Conservation (phyloP, 2,113 vertebrate species). For the Bucco capensis region DNA sequence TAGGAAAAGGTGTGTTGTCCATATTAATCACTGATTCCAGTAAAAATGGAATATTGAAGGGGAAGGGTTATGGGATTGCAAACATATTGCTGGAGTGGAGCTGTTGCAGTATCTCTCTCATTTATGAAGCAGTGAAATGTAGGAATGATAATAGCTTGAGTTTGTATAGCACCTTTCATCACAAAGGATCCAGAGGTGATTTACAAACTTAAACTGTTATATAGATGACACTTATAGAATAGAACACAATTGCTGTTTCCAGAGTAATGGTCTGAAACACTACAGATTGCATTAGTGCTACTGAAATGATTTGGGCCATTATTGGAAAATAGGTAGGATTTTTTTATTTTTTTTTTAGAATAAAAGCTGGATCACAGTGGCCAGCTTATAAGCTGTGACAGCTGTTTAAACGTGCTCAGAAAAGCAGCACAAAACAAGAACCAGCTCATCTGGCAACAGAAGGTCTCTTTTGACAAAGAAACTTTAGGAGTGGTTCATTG, state of each 20-base stretch:
- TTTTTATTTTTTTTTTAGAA: conserved; percentile 16
- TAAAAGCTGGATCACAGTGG: neutral
- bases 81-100: neutral
- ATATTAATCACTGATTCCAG: conserved; percentile 26
- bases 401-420: neutral
- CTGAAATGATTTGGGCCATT: conserved; percentile 5
- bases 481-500: neutral
- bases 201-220: conserved; percentile 56
- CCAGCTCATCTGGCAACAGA: neutral
- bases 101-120: neutral
- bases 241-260: conserved; percentile 34
- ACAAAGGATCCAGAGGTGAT: conserved; percentile 48
- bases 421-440: neutral
- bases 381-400: neutral
- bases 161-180: conserved; percentile 40
- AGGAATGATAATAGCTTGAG: conserved; percentile 25
- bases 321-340: conserved; percentile 9
- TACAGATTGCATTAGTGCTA: conserved; percentile 1
- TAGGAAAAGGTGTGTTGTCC: neutral
- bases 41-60: conserved; percentile 2
- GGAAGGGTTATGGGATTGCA: neutral
- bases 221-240: conserved; percentile 38
- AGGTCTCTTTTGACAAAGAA: neutral
- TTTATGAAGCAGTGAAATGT: conserved; percentile 43
- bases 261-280: conserved; percentile 37